Evolutionary conservation across 2,113 vertebrate species (phyloP).

Genomic region (Chrysemys picta): DNA sequence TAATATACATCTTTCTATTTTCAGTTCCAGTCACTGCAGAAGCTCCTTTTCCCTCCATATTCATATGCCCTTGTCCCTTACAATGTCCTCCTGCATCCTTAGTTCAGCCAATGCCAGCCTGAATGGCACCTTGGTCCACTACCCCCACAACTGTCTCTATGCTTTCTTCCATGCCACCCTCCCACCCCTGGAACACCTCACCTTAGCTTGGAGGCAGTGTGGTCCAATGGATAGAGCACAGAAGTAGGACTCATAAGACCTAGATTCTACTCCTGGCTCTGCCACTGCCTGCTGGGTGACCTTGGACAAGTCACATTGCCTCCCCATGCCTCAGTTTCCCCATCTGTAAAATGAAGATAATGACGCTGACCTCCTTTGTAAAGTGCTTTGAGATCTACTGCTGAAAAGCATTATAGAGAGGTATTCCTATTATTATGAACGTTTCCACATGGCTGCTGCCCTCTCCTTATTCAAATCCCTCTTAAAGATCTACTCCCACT

Average conservation of each 20-base stretch:
- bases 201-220: no score
- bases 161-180: not conserved
- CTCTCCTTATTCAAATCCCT: not conserved
- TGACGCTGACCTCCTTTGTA: no score
- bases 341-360: no score
- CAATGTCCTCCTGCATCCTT: not conserved
- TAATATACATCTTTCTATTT: not conserved
- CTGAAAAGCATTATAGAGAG: not conserved
- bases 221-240: no score
- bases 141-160: no score
- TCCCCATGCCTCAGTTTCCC: no score
- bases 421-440: not conserved
- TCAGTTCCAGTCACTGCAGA: not conserved
- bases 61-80: not conserved
- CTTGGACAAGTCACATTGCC: no score
- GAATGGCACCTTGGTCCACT: not conserved
- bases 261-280: no score
- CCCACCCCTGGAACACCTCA: not conserved
- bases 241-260: no score
- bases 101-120: not conserved
- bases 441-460: not conserved
- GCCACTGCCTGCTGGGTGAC: no score
- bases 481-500: not conserved
- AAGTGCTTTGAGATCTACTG: no score
- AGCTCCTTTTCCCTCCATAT: not conserved